phyloP scores from a whole-genome alignment of 2,113 vertebrate species.

The Xiphorhynchus elegans region DNA sequence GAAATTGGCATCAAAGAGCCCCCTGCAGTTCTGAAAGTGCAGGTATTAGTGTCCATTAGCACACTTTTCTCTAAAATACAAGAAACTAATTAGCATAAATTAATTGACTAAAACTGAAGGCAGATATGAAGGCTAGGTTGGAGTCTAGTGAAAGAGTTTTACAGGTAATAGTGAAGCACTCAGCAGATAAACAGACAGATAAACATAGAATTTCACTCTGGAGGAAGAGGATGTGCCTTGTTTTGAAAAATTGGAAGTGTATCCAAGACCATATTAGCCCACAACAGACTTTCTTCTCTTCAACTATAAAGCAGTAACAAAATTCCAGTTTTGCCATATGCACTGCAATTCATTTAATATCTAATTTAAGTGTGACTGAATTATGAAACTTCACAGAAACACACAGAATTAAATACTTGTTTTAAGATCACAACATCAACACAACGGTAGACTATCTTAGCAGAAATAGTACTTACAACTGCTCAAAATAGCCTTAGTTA shows the following conservation, averaged over 20 bases:
- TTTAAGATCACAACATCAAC: background rate
- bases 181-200: background rate
- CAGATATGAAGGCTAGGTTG: background rate
- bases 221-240: background rate
- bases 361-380: background rate
- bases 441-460: background rate
- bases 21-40: constrained; percentile 20
- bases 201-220: background rate
- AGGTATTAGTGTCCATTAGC: constrained; percentile 23
- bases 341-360: background rate
- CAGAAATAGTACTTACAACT: background rate
- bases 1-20: background rate
- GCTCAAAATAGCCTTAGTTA: background rate
- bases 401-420: background rate
- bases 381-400: background rate
- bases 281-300: background rate
- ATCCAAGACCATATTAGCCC: background rate
- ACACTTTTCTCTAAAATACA: background rate
- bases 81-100: constrained; percentile 2
- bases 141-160: background rate
- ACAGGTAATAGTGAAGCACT: background rate
- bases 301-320: background rate
- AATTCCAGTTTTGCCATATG: background rate
- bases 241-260: background rate
- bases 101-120: background rate